Conservation (phyloP, 2,113 vertebrate species). For the Serranochromis macrocephalus region DNA sequence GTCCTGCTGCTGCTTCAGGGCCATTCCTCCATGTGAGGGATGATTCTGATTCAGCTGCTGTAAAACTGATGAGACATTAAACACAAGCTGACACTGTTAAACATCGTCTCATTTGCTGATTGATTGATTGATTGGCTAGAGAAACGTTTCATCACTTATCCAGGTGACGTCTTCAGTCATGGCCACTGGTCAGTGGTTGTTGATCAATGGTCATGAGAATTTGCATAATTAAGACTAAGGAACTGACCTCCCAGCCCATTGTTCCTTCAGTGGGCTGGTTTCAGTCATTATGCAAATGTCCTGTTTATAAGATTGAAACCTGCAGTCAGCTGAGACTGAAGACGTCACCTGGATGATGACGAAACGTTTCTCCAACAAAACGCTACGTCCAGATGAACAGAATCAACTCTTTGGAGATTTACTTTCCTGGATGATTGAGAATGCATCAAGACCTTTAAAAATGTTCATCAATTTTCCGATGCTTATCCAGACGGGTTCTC, state of each 20-base stretch:
- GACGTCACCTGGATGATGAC: rapidly evolving
- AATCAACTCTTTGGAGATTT: background rate
- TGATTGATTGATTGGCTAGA: background rate
- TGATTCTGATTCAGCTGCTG: background rate
- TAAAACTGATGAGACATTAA: background rate
- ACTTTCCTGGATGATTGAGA: background rate
- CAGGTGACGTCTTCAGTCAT: rapidly evolving
- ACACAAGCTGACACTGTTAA: background rate
- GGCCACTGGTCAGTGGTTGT: rapidly evolving
- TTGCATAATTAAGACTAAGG: rapidly evolving
- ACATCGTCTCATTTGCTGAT: background rate
- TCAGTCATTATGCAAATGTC: rapidly evolving
- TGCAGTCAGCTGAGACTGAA: background rate
- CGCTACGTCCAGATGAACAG: rapidly evolving
- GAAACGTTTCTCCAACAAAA: background rate
- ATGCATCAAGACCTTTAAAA: background rate
- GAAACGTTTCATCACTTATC: background rate
- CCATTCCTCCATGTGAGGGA: background rate
- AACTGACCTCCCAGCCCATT: background rate
- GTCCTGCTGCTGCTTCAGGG: background rate
- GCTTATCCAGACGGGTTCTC: background rate
- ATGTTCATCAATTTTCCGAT: background rate
- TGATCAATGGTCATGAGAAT: background rate
- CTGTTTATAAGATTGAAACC: background rate
- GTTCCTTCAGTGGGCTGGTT: background rate